Evolutionary conservation across 2,888 invertebrate genomes (phyloP).

Genomic region (Campoletis raptor): DNA sequence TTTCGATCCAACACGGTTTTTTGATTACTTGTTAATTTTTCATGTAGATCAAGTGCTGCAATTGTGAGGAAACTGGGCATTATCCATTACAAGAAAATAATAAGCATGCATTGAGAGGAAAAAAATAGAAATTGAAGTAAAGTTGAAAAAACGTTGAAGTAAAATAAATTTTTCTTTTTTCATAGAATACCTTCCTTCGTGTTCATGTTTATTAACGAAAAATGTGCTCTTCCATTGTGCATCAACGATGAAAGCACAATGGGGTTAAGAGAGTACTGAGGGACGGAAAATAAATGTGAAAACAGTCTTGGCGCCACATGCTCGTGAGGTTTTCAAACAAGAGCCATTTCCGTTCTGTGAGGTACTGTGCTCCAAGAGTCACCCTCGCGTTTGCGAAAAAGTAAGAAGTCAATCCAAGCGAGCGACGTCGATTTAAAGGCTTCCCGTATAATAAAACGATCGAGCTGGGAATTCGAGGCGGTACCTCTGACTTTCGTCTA

Average conservation of each 20-base stretch:
- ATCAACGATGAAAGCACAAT: slow-evolving; percentile 3
- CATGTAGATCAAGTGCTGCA: neutral
- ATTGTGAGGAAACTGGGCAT: too few relatives aligned
- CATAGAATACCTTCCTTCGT: neutral
- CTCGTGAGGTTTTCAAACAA: slow-evolving; percentile 57
- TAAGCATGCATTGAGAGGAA: neutral
- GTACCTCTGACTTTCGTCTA: slow-evolving; percentile 62
- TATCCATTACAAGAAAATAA: neutral
- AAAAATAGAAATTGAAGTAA: neutral
- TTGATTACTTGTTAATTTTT: neutral
- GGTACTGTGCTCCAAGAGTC: slow-evolving; percentile 22
- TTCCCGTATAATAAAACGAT: slow-evolving; percentile 75
- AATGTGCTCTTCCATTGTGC: slow-evolving; percentile 18
- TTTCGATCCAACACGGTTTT: neutral
- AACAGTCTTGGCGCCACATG: slow-evolving; percentile 43
- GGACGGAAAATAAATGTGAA: slow-evolving; percentile 17
- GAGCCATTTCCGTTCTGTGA: slow-evolving; percentile 61
- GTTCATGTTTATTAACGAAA: neutral
- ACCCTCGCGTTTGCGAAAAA: slow-evolving; percentile 49
- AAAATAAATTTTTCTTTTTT: neutral
- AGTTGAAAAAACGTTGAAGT: neutral
- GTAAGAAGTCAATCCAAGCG: slow-evolving; percentile 71
- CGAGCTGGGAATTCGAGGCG: slow-evolving; percentile 69
- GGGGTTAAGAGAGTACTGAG: neutral
- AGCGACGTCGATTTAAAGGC: slow-evolving; percentile 73